Base-by-base conservation (phyloP, 2,888 invertebrate genomes). In the Cristatella mucedo region DNA sequence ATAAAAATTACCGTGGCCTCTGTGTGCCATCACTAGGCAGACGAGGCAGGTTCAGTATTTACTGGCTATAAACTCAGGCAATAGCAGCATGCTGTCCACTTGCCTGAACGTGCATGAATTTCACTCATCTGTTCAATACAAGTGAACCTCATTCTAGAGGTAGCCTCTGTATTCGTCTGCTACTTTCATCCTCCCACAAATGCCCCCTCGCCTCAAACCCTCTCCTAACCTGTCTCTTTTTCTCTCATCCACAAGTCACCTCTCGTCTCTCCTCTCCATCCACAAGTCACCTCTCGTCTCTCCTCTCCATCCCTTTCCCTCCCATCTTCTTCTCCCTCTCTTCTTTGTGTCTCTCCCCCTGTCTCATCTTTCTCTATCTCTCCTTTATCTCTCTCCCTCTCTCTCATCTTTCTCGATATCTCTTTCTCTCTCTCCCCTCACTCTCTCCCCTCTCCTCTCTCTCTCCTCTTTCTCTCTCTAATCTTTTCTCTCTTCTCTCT, bases 401-500 rank as follows among this genome's bases (percentile, higher is more conserved):
- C 26, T 26, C 26, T n/a, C 26, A 11, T n/a, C 26, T 26, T n/a
- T 26, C n/a, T n/a, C 26, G 9, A 9, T 26, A 9, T n/a, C 26
- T n/a, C 26, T 26, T n/a, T n/a, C n/a, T 26, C 9, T 26, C 26
- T n/a, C 26, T n/a, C n/a, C 26, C 26, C 26, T n/a, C n/a, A 11
- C 26, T n/a, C 26, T 26, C 26, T 26, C n/a, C n/a, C 26, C 26
- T 26, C 26, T n/a, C n/a, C 26, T n/a, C 26, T n/a, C n/a, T 26
- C 26, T n/a, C 9, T n/a, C 26, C n/a, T n/a, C 26, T n/a, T n/a
- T 11, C n/a, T n/a, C n/a, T n/a, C 26, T 26, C n/a, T n/a, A 26
- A 9, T n/a, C 26, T 26, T n/a, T n/a, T n/a, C 26, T 26, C 26
- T n/a, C 26, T 11, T 26, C n/a, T 26, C n/a, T n/a, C 26, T 26